phyloP scores from a whole-genome alignment of 2,888 invertebrate genomes.

The Hypolimnas misippus region DNA sequence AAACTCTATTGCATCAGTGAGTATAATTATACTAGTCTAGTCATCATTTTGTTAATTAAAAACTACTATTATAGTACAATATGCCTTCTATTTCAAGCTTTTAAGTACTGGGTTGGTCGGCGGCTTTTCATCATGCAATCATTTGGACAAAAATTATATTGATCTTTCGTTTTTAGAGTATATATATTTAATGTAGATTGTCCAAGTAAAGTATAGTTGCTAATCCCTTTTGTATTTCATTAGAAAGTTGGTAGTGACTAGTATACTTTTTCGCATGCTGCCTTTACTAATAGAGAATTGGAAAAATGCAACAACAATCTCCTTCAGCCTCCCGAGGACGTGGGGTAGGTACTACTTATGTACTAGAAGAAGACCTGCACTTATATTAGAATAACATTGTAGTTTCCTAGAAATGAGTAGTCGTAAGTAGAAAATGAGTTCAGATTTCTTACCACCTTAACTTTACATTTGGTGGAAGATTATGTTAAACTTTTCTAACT shows the following conservation, averaged over 20 bases:
- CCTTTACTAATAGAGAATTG: constrained; percentile 66
- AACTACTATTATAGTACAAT: background rate
- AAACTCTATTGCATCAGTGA: constrained; percentile 66
- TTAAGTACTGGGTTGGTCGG: background rate
- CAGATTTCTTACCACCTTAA: background rate
- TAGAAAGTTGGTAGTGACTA: constrained; percentile 63
- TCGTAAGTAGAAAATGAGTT: background rate
- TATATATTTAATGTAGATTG: background rate
- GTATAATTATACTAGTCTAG: constrained; percentile 42
- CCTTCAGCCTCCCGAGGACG: constrained; percentile 67
- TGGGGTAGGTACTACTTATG: constrained; percentile 71
- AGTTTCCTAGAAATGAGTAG: background rate
- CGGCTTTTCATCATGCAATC: background rate
- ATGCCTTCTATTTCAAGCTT: background rate
- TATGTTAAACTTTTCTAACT: background rate
- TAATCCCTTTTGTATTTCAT: constrained; percentile 9
- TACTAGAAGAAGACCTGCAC: background rate
- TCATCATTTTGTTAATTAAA: background rate
- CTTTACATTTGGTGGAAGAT: constrained; percentile 2
- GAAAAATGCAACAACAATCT: constrained; percentile 70
- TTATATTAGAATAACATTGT: background rate
- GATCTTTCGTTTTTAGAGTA: background rate
- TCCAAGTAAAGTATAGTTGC: background rate
- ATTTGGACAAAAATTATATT: background rate
- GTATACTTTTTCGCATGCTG: constrained; percentile 80